Percentiles rank a stretch among this genome's conserved stretches.
phyloP scores from a whole-genome alignment of 2,113 vertebrate genomes.

The Amazona guildingii region DNA sequence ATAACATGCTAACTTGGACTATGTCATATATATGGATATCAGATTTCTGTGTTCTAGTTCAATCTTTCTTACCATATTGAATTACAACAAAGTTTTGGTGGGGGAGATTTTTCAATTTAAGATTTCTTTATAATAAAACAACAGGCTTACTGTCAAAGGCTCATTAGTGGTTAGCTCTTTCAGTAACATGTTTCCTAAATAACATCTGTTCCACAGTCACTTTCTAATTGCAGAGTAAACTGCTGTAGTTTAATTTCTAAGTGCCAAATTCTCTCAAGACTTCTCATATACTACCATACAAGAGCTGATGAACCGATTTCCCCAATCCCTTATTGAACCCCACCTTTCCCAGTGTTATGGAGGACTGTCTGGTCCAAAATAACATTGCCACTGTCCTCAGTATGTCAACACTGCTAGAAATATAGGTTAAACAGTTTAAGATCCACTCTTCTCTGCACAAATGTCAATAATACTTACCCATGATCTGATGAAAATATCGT shows the following conservation, averaged over 20 bases:
- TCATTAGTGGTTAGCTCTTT: conserved; percentile 64
- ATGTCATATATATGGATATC: not conserved
- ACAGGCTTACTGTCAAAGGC: conserved; percentile 44
- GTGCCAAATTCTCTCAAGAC: conserved; percentile 64
- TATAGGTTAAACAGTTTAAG: not conserved
- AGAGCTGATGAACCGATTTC: conserved; percentile 21
- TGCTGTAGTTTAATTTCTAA: conserved; percentile 66
- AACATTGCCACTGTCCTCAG: not conserved
- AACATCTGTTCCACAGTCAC: conserved; percentile 57
- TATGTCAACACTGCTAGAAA: not conserved
- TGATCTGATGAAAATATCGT: not conserved
- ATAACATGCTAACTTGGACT: not conserved
- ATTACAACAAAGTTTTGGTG: not conserved
- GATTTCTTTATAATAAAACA: conserved; percentile 45
- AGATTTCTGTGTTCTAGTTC: conserved; percentile 23
- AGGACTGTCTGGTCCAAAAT: not conserved
- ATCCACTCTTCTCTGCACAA: not conserved
- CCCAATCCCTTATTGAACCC: not conserved
- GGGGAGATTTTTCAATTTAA: conserved; percentile 21
- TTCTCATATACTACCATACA: conserved; percentile 11
- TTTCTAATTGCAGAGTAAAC: conserved; percentile 54
- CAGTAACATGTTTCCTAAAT: conserved; percentile 57
- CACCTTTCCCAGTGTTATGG: not conserved
- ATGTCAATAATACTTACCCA: not conserved
- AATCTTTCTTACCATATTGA: not conserved